These are phyloP conservation scores for Galeopterus variegatus DNA, from an alignment of 2,113 vertebrate species.

Conservation along the genomic window DNA sequence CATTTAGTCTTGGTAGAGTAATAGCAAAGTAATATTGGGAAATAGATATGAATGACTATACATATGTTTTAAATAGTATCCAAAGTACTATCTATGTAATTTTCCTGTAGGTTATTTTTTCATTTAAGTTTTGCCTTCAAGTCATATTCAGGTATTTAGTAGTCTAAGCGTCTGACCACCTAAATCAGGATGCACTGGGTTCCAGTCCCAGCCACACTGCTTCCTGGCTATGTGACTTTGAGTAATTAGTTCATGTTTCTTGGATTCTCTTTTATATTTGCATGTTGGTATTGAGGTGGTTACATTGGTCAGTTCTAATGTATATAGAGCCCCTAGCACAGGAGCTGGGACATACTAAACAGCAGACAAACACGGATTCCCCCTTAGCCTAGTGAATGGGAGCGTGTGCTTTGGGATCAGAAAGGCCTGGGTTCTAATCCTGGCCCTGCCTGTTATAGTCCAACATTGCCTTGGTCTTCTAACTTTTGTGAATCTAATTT, in stretches of 20 bases:
- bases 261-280: not conserved
- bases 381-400: not conserved
- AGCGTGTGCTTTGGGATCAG: not conserved
- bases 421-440: not conserved
- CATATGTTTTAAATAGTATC: not conserved
- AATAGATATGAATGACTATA: not conserved
- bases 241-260: not conserved
- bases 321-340: not conserved
- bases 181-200: not conserved
- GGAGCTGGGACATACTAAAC: not conserved
- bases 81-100: not conserved
- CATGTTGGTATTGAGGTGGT: not conserved
- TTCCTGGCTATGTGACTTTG: not conserved
- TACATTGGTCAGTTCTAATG: not conserved
- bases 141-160: too few species aligned
- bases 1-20: not conserved
- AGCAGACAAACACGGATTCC: not conserved
- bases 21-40: conserved; percentile 1
- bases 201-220: not conserved
- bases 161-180: not conserved
- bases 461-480: not conserved
- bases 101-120: not conserved
- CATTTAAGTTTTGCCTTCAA: not conserved
- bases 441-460: not conserved
- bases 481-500: not conserved